Evolutionary conservation across 2,113 vertebrate species (phyloP).

Genomic region (Hypanus sabinus): DNA sequence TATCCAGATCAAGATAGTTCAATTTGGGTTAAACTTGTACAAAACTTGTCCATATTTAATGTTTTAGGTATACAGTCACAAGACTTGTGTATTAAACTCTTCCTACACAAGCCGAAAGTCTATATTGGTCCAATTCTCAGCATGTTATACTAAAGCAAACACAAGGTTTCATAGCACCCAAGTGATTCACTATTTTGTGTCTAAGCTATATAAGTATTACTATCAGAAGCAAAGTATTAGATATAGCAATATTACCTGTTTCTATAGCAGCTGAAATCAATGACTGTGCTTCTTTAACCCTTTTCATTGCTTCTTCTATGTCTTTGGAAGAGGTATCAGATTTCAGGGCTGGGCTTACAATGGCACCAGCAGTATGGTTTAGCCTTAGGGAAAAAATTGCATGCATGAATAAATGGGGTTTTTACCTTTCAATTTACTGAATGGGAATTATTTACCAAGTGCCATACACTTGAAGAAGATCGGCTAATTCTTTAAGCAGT

Average conservation of each 20-base stretch:
- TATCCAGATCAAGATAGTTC: background rate
- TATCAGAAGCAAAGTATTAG: background rate
- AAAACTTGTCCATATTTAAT: background rate
- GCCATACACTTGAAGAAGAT: background rate
- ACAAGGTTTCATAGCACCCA: background rate
- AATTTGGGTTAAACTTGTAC: background rate
- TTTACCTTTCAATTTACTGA: background rate
- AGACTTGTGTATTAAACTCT: background rate
- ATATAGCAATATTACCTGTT: slow-evolving; percentile 66
- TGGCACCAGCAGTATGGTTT: slow-evolving; percentile 83
- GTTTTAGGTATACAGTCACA: background rate
- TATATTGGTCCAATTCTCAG: background rate
- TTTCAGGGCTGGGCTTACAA: slow-evolving; percentile 82
- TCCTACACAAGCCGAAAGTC: background rate
- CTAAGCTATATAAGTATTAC: background rate
- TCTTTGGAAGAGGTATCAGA: slow-evolving; percentile 90
- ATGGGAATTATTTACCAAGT: background rate
- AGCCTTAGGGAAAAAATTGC: slow-evolving; percentile 59
- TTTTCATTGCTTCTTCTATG: slow-evolving; percentile 98
- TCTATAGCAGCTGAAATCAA: slow-evolving; percentile 96
- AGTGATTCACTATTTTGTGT: background rate
- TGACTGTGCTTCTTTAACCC: slow-evolving; percentile 92
- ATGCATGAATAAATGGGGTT: background rate
- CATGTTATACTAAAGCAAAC: too few species aligned
- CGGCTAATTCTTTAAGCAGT: background rate